Percentiles rank a stretch among this genome's conserved stretches.
These are phyloP conservation scores for Artemisiospiza belli DNA, from an alignment of 2,113 vertebrate species.

Conservation along the genomic window DNA sequence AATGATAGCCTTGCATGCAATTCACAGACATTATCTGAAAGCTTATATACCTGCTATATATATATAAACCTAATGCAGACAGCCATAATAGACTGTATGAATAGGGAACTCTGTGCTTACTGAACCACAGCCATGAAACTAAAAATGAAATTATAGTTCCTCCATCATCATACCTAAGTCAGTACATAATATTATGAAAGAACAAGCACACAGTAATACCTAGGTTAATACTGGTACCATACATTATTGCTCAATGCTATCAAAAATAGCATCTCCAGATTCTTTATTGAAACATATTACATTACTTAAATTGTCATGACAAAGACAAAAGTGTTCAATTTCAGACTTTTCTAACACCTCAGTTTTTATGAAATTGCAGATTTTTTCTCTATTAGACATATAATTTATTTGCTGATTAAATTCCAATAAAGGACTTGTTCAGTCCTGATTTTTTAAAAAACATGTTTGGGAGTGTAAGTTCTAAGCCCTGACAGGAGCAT, in stretches of 20 bases:
- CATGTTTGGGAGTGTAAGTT: not conserved
- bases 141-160: slow-evolving; percentile 40
- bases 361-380: slow-evolving; percentile 20
- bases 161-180: not conserved
- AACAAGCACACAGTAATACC: slow-evolving; percentile 30
- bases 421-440: not conserved
- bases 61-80: slow-evolving; percentile 43
- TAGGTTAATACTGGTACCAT: not conserved
- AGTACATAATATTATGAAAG: slow-evolving; percentile 22
- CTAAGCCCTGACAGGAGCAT: not conserved
- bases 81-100: slow-evolving; percentile 38
- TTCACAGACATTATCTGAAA: slow-evolving; percentile 24
- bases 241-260: slow-evolving; percentile 33
- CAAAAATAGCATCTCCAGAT: slow-evolving; percentile 21
- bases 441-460: not conserved
- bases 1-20: not conserved
- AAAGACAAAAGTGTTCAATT: slow-evolving; percentile 58
- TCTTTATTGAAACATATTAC: slow-evolving; percentile 49
- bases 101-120: slow-evolving; percentile 22
- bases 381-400: not conserved
- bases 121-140: slow-evolving; percentile 24
- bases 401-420: slow-evolving; percentile 50
- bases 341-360: slow-evolving; percentile 15
- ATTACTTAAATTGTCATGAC: slow-evolving; percentile 27
- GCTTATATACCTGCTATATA: slow-evolving; percentile 45